Evolutionary conservation across 2,113 vertebrate genomes (phyloP), one percentile per base, ranked within the genome.

Genomic region (Petrocephalus microphthalmus): DNA sequence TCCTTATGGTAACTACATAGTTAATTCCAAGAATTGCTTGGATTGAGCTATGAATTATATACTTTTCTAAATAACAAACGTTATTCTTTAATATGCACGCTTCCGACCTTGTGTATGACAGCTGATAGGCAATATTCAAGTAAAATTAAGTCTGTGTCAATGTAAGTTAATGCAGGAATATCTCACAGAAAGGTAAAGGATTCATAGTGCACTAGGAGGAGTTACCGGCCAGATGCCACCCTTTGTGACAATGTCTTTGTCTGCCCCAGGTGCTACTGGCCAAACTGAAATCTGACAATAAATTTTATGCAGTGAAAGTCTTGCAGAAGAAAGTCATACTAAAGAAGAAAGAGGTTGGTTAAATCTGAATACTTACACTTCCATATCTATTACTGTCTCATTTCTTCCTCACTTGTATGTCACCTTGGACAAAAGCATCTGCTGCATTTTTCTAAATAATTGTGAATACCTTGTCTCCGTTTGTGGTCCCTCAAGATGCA

Each of bases 291-390:
- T 96, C 96, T 0, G 97, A 99, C 0, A 96, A 95, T 74, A 97
- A 92, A 5, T 99, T 98, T 92, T 99, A 99, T 1, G 98, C 98
- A 0, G 96, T 99, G 82, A 99, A 99, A 92, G 98, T 99, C 90
- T 94, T 99, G 90, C 97, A 99, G 93, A 99, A 99, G 94, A 99
- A 99, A 93, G 96, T 97, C 51, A 97, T 99, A 87, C 94, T 99
- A 83, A 99, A 99, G 96, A 97, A 97, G 88, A 98, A 99, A 91
- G 98, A 99, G 97, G 98, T 99, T 93, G 88, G 93, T 52, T 83
- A 45, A n/a, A 10, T 49, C 45, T 83, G 49, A 83, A 49, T 47
- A 49, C 8, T 42, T 20, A 83, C 6, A 22, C 22, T 45, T 42
- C 81, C 19, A 83, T 83, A 83, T 49, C 29, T 22, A 74, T 33